Conservation (phyloP, 1,140 invertebrate species). For the Cephus cinctus region DNA sequence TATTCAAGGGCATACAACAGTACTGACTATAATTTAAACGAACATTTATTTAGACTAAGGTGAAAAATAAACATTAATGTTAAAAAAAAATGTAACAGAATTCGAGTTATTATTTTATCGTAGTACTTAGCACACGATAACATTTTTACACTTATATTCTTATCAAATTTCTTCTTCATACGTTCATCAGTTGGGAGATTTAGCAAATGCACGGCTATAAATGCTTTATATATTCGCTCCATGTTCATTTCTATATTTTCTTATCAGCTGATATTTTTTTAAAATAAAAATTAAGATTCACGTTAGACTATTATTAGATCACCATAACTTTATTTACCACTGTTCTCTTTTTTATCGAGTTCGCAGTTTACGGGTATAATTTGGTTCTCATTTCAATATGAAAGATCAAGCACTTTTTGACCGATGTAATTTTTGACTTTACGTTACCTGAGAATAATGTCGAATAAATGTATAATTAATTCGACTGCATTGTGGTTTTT, state of each 20-base stretch:
- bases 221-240: no score
- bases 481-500: no score
- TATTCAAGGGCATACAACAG: no score
- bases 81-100: constrained; percentile 30
- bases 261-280: no score
- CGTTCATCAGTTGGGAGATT: constrained; percentile 12
- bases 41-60: constrained; percentile 37
- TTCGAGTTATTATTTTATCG: constrained; percentile 14
- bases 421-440: no score
- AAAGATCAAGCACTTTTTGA: no score
- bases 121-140: constrained; percentile 23
- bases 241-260: no score
- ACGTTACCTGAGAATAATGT: no score
- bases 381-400: no score
- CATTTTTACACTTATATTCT: constrained; percentile 32
- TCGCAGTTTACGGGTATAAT: constrained; percentile 12
- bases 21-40: constrained; percentile 31
- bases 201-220: constrained; percentile 18
- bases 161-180: constrained; percentile 16
- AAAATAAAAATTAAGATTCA: not conserved
- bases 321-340: constrained; percentile 1
- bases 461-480: no score
- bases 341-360: not conserved
- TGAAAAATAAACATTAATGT: constrained; percentile 37
- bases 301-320: constrained; percentile 3